Base-by-base conservation (phyloP, 2,888 invertebrate genomes). In the Megastigmus dorsalis region DNA sequence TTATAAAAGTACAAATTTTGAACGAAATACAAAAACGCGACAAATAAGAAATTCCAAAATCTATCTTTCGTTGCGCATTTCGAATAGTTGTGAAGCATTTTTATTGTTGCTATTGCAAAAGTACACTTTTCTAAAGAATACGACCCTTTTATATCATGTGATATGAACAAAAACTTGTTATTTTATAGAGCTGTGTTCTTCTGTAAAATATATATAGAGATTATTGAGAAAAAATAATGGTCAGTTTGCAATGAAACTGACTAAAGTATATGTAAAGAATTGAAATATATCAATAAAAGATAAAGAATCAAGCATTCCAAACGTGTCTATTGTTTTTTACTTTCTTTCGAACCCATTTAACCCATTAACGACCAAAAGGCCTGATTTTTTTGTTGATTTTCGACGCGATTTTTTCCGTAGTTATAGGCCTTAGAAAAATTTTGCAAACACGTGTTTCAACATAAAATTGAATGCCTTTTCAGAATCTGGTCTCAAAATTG, bases 1-100 rank as follows among this genome's bases (percentile, higher is more conserved):
- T 23, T 6, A 38, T 55, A 3, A 65, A 43, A 65, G 69, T 74
- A 74, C 68, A 74, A 63, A 73, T 66, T 52, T 23, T n/a, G n/a
- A n/a, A 50, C 41, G 6, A 68, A 36, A 36, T n/a, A 10, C 4
- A 18, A 68, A 50, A 48, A 63, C 30, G 28, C 48, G 57, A 41
- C 23, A 41, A 66, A 55, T 62, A 68, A 57, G 15, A 15, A 54
- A n/a, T n/a, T 59, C 15, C 52, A 13, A 3, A 54, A 62, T 41
- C 15, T 33, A 41, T 63, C 50, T 69, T 57, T 62, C 60, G 20
- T 74, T 50, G 15, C 62, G 48, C 10, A 43, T 65, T 65, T 71
- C 41, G 13, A 36, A 23, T 57, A 67, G 38, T 3, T 54, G n/a
- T 45, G 55, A 48, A 10, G 6, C 33, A 50, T 20, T 36, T 41